Base-by-base conservation (phyloP, 2,113 vertebrate genomes). In the Butastur rufipennis region DNA sequence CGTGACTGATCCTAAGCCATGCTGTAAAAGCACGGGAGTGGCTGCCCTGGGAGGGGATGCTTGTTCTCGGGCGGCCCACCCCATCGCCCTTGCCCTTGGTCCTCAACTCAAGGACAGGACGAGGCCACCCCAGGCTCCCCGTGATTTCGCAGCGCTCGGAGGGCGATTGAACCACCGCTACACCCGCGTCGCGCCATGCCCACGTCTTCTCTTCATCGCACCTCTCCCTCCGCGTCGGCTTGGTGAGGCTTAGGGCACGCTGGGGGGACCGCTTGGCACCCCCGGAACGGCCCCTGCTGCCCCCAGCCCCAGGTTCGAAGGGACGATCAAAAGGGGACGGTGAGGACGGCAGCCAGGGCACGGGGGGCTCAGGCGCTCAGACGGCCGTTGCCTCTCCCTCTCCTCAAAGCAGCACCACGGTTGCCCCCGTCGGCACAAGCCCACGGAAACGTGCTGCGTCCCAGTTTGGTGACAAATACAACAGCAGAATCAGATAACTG, bases 1-100 rank as follows among this genome's bases (percentile, higher is more conserved):
- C 7, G 0, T 1, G 16, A 22, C 3, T 65, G 15, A 5, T 2
- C 13, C 8, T 4, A 1, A 34, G 22, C 13, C 1, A 9, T 0
- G 19, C 36, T 6, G 16, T 3, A 2, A 61, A 2, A 6, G 1
- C 42, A 1, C 1, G 59, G 55, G n/a, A 53, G 72, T 2, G 43
- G 7, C 48, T 1, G 36, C 16, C 11, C 1, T 1, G 56, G 2
- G 4, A 4, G 50, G 29, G 11, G 36, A 0, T 6, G 17, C 52
- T 6, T 10, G 13, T 1, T 11, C 31, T 3, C 5, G 21, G 13
- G 11, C 1, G 5, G 11, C 5, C 27, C 66, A 6, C 5, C 18
- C 36, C 48, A 3, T 14, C 20, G 3, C 11, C 38, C 23, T 2
- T 2, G 0, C 40, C 23, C n/a, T 36, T 10, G 36, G 25, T 16